phyloP scores from a whole-genome alignment of 1,140 invertebrate species.

The Heliconius nattereri region DNA sequence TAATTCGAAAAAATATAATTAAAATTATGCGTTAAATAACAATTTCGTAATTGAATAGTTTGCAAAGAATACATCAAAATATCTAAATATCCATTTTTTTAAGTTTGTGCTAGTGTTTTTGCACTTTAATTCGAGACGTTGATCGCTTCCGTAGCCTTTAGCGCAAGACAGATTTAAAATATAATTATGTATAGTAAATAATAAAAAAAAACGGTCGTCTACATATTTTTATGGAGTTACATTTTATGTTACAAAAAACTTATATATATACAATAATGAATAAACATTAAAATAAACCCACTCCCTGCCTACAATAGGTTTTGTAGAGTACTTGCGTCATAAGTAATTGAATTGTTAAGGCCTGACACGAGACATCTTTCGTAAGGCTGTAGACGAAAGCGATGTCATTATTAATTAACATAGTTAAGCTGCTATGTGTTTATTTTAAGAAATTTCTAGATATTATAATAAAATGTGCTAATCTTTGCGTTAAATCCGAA shows the following conservation, averaged over 20 bases:
- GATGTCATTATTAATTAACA: conserved; percentile 34
- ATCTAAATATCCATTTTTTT: too few species aligned
- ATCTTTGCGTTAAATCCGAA: not conserved
- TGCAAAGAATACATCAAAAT: too few species aligned
- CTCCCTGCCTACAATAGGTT: conserved; percentile 24
- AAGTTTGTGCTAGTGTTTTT: not conserved
- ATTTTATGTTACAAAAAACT: not conserved
- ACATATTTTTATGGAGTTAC: not conserved
- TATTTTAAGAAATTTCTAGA: conserved; percentile 7
- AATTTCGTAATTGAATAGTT: too few species aligned
- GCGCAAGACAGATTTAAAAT: too few species aligned
- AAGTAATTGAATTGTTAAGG: conserved; percentile 34
- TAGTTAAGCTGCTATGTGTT: not conserved
- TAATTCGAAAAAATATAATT: too few species aligned
- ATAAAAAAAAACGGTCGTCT: too few species aligned
- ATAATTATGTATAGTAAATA: too few species aligned
- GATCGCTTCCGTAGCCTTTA: too few species aligned
- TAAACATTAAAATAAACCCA: conserved; percentile 26
- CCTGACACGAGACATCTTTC: conserved; percentile 30
- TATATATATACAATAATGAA: not conserved
- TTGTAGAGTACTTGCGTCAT: conserved; percentile 23
- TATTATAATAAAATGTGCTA: not conserved
- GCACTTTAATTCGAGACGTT: not conserved
- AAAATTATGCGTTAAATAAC: too few species aligned
- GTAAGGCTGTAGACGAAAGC: conserved; percentile 35